Evolutionary conservation across 2,113 vertebrate genomes (phyloP).

Genomic region (Globicephala melas): DNA sequence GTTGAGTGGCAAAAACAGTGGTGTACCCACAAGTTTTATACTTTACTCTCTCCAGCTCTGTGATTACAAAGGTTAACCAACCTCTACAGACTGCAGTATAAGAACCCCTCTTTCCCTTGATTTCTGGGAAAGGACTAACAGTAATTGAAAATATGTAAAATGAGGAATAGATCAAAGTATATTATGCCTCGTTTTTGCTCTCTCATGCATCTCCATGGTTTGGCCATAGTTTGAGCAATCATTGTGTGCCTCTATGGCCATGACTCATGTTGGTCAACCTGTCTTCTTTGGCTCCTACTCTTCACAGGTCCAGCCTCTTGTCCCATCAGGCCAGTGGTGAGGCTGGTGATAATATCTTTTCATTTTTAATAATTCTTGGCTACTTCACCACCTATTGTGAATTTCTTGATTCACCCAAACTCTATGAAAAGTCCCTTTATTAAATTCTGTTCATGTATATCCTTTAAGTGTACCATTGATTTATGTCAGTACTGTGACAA

Average conservation of each 20-base stretch:
- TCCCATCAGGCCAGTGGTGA: neutral
- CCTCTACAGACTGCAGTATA: neutral
- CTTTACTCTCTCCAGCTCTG: neutral
- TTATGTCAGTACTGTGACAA: neutral
- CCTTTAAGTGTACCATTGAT: neutral
- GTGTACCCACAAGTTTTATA: neutral
- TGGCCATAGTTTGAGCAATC: neutral
- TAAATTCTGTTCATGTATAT: neutral
- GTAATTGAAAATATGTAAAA: neutral
- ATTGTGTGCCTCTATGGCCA: fast-evolving
- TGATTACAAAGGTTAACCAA: neutral
- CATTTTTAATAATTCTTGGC: neutral
- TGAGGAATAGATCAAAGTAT: neutral
- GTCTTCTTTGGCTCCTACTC: neutral
- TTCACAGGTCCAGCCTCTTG: neutral
- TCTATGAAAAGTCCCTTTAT: neutral
- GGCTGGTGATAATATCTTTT: too few relatives aligned
- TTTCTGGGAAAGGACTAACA: neutral
- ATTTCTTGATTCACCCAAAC: neutral
- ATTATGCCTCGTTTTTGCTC: neutral
- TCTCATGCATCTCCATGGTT: neutral
- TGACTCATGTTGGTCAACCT: neutral
- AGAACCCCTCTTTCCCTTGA: neutral
- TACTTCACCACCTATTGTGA: neutral
- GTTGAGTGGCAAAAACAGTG: neutral